phyloP scores from a whole-genome alignment of 1,140 invertebrate genomes.

The Diachasma alloeum region DNA sequence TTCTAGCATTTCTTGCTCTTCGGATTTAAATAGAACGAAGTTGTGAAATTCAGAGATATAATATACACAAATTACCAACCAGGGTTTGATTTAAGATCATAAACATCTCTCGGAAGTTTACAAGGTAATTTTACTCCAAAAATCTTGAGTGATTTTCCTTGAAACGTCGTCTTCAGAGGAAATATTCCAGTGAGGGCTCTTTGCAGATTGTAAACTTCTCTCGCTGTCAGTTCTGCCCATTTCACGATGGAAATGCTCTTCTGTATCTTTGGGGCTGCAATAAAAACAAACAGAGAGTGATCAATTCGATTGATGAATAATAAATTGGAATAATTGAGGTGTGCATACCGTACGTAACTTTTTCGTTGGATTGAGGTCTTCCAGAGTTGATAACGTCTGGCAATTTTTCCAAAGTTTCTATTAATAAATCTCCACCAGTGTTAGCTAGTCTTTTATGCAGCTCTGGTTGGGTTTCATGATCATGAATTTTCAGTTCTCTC shows the following conservation, averaged over 20 bases:
- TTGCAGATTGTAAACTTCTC: conserved; percentile 72
- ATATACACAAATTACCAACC: conserved; percentile 27
- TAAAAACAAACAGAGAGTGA: too few relatives aligned
- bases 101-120: conserved; percentile 5
- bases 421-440: conserved; percentile 75
- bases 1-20: too few relatives aligned
- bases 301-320: not conserved
- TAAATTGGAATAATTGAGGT: not conserved
- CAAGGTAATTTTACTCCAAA: conserved; percentile 63
- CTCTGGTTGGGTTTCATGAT: conserved; percentile 73
- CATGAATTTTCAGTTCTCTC: conserved; percentile 68
- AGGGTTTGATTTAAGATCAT: conserved; percentile 43
- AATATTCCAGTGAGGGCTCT: conserved; percentile 73
- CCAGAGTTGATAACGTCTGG: conserved; percentile 68
- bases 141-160: conserved; percentile 69
- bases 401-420: conserved; percentile 71
- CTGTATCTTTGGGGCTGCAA: conserved; percentile 76
- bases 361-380: conserved; percentile 68
- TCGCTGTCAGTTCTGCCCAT: conserved; percentile 71
- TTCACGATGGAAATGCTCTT: conserved; percentile 68
- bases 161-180: conserved; percentile 70
- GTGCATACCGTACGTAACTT: conserved; percentile 75
- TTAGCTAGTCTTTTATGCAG: conserved; percentile 73
- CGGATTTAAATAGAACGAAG: too few relatives aligned
- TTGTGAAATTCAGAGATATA: too few relatives aligned